Evolutionary conservation across 2,888 invertebrate genomes (phyloP).

Genomic region (Anarsia innoxiella): DNA sequence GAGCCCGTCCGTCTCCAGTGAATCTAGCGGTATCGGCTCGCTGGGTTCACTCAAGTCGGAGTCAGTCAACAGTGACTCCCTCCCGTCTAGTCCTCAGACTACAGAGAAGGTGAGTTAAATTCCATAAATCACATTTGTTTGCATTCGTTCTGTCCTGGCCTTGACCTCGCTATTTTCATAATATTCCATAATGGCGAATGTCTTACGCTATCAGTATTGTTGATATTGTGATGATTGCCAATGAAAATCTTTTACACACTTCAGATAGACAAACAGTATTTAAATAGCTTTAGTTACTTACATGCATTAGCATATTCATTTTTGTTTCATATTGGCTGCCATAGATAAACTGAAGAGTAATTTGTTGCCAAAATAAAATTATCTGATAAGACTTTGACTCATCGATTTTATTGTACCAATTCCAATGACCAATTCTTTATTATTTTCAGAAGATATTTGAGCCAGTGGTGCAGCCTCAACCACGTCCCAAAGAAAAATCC

Average conservation of each 20-base stretch:
- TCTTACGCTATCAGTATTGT: constrained; percentile 63
- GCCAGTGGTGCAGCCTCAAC: constrained; percentile 58
- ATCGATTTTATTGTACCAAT: too few relatives aligned
- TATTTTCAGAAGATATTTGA: constrained; percentile 64
- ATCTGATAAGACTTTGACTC: neutral
- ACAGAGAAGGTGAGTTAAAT: constrained; percentile 63
- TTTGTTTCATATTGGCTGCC: too few relatives aligned
- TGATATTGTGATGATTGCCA: constrained; percentile 50
- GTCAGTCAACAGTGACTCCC: constrained; percentile 64
- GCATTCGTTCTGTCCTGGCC: constrained; percentile 71
- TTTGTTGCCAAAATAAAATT: neutral
- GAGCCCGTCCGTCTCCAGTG: constrained; percentile 75
- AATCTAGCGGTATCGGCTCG: constrained; percentile 78
- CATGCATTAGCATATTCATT: too few relatives aligned
- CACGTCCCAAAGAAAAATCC: constrained; percentile 55
- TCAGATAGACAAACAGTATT: too few relatives aligned
- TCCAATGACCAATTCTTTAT: too few relatives aligned
- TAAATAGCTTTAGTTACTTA: too few relatives aligned
- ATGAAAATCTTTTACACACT: constrained; percentile 38
- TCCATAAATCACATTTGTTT: constrained; percentile 52
- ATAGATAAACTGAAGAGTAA: neutral
- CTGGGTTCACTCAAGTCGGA: constrained; percentile 71
- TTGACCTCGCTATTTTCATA: constrained; percentile 76
- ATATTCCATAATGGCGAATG: constrained; percentile 73
- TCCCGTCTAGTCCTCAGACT: constrained; percentile 71